phyloP scores from a whole-genome alignment of 2,888 invertebrate species.

The Gymnosoma rotundatum region DNA sequence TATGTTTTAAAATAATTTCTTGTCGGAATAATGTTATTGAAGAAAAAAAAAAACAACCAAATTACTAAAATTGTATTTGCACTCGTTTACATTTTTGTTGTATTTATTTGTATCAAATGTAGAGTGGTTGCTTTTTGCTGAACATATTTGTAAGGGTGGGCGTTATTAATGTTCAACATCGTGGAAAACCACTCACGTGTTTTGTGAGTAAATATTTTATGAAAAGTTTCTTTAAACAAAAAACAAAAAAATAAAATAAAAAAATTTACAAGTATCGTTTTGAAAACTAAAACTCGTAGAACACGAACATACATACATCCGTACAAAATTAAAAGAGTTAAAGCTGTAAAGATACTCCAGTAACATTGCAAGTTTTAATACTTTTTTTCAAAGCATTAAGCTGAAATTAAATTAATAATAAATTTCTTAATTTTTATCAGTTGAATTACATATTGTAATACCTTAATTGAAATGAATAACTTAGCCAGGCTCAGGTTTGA shows the following conservation, averaged over 20 bases:
- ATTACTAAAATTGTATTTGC: conserved; percentile 27
- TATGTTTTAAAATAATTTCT: neutral
- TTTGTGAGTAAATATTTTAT: conserved; percentile 50
- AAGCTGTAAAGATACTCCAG: too few relatives aligned
- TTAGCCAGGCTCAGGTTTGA: too few relatives aligned
- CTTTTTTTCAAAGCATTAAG: too few relatives aligned
- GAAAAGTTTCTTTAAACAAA: conserved; percentile 35
- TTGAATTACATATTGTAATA: too few relatives aligned
- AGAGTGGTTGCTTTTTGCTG: conserved; percentile 1
- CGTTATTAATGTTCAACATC: conserved; percentile 57
- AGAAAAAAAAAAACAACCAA: conserved; percentile 28
- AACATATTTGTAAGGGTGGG: conserved; percentile 41
- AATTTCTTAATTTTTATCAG: too few relatives aligned
- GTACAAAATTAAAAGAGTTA: too few relatives aligned
- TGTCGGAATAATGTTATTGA: neutral
- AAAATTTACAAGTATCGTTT: too few relatives aligned
- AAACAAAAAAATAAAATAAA: conserved; percentile 11
- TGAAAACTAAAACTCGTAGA: too few relatives aligned
- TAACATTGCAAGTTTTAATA: too few relatives aligned
- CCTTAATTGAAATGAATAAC: too few relatives aligned
- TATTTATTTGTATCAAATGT: neutral
- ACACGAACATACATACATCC: too few relatives aligned
- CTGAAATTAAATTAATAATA: too few relatives aligned
- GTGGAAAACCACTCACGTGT: conserved; percentile 63
- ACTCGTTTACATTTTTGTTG: conserved; percentile 27